Base-by-base conservation (phyloP, 2,113 vertebrate species). In the Amphiprion percula region DNA sequence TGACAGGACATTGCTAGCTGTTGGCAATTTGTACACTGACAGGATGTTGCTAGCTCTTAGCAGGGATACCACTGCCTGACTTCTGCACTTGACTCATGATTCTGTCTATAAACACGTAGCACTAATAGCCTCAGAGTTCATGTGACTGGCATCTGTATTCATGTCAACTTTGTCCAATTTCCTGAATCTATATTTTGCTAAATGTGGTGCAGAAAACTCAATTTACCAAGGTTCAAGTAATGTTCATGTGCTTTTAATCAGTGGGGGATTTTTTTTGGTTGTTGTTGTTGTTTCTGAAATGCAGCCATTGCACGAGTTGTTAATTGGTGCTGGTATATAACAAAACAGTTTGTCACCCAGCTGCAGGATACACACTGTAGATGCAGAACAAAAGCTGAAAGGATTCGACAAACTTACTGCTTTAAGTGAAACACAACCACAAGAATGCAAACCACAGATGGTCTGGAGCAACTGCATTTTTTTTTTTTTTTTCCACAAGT, bases 221-320 rank as follows among this genome's bases (percentile, higher is more conserved):
- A 58, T 61, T 79, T 26, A 33, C 37, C 1, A 59, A 37, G 15
- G 26, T 60, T 74, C 0, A 23, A 44, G 33, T 66, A 30, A 58
- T 59, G 30, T 64, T 33, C 76, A 44, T 77, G 63, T 83, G 81
- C 23, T 84, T 80, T 71, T 24, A 77, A 81, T 85, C 55, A 74
- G 61, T 6, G 0, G 12, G 33, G 49, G 24, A 10, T 24, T 47
- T 52, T 21, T 50, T 68, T 66, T 66, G 55, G 11, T 33, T 33
- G 2, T 33, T 33, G 7, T 37, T 26, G 26, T 23, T 24, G 10
- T 23, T 23, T 2, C 4, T 55, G 4, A 59, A 68, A 59, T 59
- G 17, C 50, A 49, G 2, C 9, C 8, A 28, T 47, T 81, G 39
- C 46, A 47, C 16, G 61, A 21, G 53, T 69, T 81, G 16, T 68